Conservation (phyloP, 2,797 vertebrate genomes). For the Xenentodon cancila region DNA sequence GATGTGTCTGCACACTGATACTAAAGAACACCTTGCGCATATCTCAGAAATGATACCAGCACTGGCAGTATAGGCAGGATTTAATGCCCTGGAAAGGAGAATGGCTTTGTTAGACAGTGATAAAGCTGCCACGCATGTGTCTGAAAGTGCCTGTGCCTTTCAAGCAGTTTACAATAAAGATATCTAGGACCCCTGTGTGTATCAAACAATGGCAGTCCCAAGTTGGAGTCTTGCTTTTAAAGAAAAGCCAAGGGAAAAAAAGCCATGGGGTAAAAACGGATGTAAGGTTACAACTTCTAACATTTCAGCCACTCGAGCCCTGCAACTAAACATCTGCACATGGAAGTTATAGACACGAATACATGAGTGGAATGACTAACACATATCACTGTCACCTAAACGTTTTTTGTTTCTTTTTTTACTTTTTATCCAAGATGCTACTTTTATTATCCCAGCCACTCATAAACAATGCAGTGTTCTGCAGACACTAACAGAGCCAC, state of each 20-base stretch:
- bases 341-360: too few species aligned
- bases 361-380: neutral
- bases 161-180: neutral
- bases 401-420: neutral
- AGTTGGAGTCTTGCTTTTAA: neutral
- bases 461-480: neutral
- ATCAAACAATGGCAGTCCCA: neutral
- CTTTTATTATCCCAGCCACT: neutral
- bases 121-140: neutral
- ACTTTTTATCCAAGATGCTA: too few species aligned
- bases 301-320: neutral
- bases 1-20: too few species aligned
- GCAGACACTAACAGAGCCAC: constrained; percentile 6
- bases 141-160: neutral
- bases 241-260: too few species aligned
- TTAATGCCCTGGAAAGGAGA: too few species aligned
- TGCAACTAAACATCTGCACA: too few species aligned
- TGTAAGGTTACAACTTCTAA: neutral
- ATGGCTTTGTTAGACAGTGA: too few species aligned
- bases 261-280: neutral
- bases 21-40: too few species aligned
- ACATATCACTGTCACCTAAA: neutral
- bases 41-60: too few species aligned
- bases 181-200: neutral
- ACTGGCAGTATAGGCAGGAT: too few species aligned